Percentiles rank a stretch among this genome's conserved stretches.
phyloP scores from a whole-genome alignment of 1,140 invertebrate genomes.

The Halesus radiatus region DNA sequence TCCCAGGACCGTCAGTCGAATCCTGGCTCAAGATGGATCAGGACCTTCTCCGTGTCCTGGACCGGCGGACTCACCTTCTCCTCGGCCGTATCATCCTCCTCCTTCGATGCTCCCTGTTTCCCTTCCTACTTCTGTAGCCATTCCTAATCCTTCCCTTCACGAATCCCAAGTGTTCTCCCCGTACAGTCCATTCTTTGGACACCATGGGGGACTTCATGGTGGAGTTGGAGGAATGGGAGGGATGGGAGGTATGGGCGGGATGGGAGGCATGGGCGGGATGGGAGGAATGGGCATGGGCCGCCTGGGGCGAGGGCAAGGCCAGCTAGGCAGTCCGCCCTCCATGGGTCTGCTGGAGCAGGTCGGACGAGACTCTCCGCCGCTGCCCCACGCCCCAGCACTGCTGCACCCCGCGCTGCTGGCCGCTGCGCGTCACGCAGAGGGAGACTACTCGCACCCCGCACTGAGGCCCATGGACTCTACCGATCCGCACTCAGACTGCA shows the following conservation, averaged over 20 bases:
- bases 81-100: slow-evolving; percentile 79
- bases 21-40: slow-evolving; percentile 85
- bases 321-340: slow-evolving; percentile 72
- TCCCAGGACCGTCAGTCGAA: slow-evolving; percentile 88
- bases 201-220: slow-evolving; percentile 66
- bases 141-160: slow-evolving; percentile 95
- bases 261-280: slow-evolving; percentile 65
- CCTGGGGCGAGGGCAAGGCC: slow-evolving; percentile 66
- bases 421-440: slow-evolving; percentile 82
- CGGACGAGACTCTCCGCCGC: slow-evolving; percentile 82
- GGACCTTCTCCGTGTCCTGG: slow-evolving; percentile 73
- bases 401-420: slow-evolving; percentile 84
- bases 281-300: slow-evolving; percentile 59
- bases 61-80: slow-evolving; percentile 75
- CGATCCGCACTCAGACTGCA: slow-evolving; percentile 89
- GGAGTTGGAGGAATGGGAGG: slow-evolving; percentile 64
- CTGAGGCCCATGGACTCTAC: slow-evolving; percentile 81
- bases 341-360: slow-evolving; percentile 79
- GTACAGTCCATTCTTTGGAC: slow-evolving; percentile 87
- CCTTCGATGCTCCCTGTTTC: slow-evolving; percentile 89
- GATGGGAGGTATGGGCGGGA: slow-evolving; percentile 63
- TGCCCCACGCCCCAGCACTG: slow-evolving; percentile 84
- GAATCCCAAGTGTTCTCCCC: slow-evolving; percentile 95
- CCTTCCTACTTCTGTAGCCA: slow-evolving; percentile 93
- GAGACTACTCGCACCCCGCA: slow-evolving; percentile 80